Conservation (phyloP, 2,888 invertebrate genomes). For the Mystacides longicornis region DNA sequence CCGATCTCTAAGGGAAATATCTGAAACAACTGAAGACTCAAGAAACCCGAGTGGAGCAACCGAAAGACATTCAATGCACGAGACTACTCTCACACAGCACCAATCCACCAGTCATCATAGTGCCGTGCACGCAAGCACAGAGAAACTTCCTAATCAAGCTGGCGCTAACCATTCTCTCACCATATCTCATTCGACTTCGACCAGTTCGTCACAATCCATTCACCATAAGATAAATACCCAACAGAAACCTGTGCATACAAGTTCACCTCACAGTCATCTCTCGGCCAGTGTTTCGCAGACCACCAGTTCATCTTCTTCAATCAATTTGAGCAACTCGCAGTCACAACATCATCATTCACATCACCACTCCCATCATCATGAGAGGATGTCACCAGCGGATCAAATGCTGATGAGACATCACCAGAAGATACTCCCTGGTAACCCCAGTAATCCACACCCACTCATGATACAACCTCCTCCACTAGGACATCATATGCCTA, state of each 20-base stretch:
- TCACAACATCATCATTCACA: constrained; percentile 60
- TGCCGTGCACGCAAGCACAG: constrained; percentile 57
- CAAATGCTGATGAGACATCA: constrained; percentile 46
- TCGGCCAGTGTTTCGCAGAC: constrained; percentile 51
- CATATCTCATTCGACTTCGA: constrained; percentile 61
- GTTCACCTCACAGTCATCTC: constrained; percentile 45
- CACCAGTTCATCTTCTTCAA: constrained; percentile 46
- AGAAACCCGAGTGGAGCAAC: constrained; percentile 42
- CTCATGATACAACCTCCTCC: constrained; percentile 60
- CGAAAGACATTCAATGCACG: constrained; percentile 56
- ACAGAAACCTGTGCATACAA: constrained; percentile 44
- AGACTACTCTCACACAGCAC: constrained; percentile 59
- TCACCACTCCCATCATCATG: constrained; percentile 56
- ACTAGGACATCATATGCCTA: constrained; percentile 53
- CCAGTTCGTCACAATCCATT: constrained; percentile 59
- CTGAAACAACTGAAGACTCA: constrained; percentile 46
- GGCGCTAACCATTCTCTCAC: constrained; percentile 53
- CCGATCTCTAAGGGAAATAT: constrained; percentile 54
- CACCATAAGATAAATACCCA: constrained; percentile 53
- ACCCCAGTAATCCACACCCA: constrained; percentile 46
- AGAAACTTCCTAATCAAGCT: constrained; percentile 50
- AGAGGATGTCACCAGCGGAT: constrained; percentile 56
- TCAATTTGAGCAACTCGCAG: constrained; percentile 51
- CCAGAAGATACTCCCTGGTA: constrained; percentile 49
- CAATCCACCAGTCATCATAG: constrained; percentile 59